Evolutionary conservation across 1,140 invertebrate genomes (phyloP), one percentile per base, ranked within the genome.

Genomic region (Manduca sexta): DNA sequence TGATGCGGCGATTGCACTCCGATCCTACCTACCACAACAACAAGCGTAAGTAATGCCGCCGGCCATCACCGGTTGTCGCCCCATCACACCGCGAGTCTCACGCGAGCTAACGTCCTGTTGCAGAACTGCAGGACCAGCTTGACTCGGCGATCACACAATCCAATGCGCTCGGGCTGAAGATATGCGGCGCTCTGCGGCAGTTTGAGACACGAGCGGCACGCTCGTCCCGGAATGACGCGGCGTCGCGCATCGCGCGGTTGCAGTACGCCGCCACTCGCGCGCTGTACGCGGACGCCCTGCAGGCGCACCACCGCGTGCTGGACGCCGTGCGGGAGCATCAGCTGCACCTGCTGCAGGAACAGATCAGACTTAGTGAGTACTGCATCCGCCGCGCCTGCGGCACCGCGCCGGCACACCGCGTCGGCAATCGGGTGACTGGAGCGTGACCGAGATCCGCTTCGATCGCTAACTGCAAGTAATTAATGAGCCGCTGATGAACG

Each of bases 341-440:
- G 56, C 91, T 94, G 63, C 89, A 88, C n/a, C 83, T 94, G 49
- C 91, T 95, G 67, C 89, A 92, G 40, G 86, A 93, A 52, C 94
- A 95, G 77, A 88, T 93, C 60, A 88, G 90, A 64, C 91, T 95
- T 66, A 90, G 93, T 95, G 0, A 52, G 59, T 49, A 15, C 8
- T 70, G 52, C 88, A 88, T 34, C 86, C 93, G 56, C 91, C 94
- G 63, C 89, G 88, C 11, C 83, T 94, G 49, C 91, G 95, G 67
- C 89, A 92, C 41, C 85, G 6, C 16, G 38, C 38, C 17, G 16
- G 4, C 38, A 4, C 1, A 16, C 17, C n/a, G 38, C 16, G 13
- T 7, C 15, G 11, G 17, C 14, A 93, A 52, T 13, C 2, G 7
- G 14, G 35, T 13, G 35, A 1, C 1, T n/a, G 11, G 4, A n/a